Evolutionary conservation across 2,888 invertebrate species (phyloP).

Genomic region (Zootermopsis nevadensis): DNA sequence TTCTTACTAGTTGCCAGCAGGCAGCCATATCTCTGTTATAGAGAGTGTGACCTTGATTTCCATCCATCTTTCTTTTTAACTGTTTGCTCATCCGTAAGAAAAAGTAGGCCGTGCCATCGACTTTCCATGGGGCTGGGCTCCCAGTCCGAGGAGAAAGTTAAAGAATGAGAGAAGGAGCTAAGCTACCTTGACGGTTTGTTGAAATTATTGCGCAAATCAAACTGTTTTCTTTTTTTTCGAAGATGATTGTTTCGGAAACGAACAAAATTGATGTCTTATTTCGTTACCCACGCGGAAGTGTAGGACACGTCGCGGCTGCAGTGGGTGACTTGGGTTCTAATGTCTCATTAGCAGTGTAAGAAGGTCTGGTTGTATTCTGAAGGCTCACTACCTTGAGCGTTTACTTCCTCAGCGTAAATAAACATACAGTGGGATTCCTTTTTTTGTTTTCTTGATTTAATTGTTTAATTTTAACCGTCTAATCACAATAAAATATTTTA

Average conservation of each 20-base stretch:
- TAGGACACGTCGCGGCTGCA: neutral
- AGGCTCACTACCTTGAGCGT: too few species aligned
- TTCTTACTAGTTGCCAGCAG: neutral
- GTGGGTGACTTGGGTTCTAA: too few species aligned
- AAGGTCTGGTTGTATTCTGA: too few species aligned
- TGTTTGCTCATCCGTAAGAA: conserved; percentile 51
- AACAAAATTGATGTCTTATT: neutral
- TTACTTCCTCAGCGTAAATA: too few species aligned
- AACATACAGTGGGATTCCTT: too few species aligned
- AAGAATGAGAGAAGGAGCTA: conserved; percentile 40
- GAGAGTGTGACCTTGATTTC: conserved; percentile 53
- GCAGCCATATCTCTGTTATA: conserved; percentile 43
- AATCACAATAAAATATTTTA: too few species aligned
- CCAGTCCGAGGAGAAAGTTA: conserved; percentile 45
- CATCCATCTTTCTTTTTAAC: conserved; percentile 43
- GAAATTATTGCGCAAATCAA: conserved; percentile 15
- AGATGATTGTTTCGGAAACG: neutral
- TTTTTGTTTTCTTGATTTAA: too few species aligned
- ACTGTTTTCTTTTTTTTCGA: neutral
- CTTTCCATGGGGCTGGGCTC: conserved; percentile 49
- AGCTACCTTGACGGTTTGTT: neutral
- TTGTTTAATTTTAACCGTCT: too few species aligned
- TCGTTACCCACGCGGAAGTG: neutral
- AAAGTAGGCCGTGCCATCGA: conserved; percentile 50
- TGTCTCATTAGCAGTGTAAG: too few species aligned